phyloP scores from a whole-genome alignment of 2,888 invertebrate species.

The Scaptomyza reducta region DNA sequence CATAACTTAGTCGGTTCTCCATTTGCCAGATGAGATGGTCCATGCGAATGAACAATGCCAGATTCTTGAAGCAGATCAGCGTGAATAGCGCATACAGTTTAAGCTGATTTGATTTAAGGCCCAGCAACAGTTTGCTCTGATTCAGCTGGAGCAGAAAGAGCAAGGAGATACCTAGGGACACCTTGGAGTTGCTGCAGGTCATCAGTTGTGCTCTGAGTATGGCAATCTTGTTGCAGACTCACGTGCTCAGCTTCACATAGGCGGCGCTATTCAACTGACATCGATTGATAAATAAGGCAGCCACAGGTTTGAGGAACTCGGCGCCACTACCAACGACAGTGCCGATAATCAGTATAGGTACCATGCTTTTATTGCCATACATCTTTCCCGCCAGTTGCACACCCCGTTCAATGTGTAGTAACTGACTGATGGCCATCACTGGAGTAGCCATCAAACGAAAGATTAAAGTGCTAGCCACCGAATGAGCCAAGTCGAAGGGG shows the following conservation, averaged over 20 bases:
- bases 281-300: constrained; percentile 57
- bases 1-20: constrained; percentile 55
- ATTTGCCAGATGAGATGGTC: constrained; percentile 57
- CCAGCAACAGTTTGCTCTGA: constrained; percentile 32
- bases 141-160: constrained; percentile 45
- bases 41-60: constrained; percentile 42
- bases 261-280: constrained; percentile 56
- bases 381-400: constrained; percentile 43
- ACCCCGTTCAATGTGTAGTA: constrained; percentile 60
- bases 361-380: constrained; percentile 48
- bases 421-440: constrained; percentile 54
- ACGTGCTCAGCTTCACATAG: constrained; percentile 64
- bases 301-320: constrained; percentile 62
- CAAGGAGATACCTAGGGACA: constrained; percentile 50
- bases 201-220: constrained; percentile 6
- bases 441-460: constrained; percentile 54
- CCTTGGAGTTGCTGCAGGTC: constrained; percentile 60
- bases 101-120: constrained; percentile 31
- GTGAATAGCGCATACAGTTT: constrained; percentile 37
- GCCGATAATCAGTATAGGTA: constrained; percentile 65
- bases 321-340: constrained; percentile 68
- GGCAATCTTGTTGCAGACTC: constrained; percentile 27
- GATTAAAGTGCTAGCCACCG: constrained; percentile 25
- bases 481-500: constrained; percentile 50
- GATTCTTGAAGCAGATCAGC: constrained; percentile 45